Evolutionary conservation across 2,797 vertebrate genomes (phyloP).

Genomic region (Alosa sapidissima): DNA sequence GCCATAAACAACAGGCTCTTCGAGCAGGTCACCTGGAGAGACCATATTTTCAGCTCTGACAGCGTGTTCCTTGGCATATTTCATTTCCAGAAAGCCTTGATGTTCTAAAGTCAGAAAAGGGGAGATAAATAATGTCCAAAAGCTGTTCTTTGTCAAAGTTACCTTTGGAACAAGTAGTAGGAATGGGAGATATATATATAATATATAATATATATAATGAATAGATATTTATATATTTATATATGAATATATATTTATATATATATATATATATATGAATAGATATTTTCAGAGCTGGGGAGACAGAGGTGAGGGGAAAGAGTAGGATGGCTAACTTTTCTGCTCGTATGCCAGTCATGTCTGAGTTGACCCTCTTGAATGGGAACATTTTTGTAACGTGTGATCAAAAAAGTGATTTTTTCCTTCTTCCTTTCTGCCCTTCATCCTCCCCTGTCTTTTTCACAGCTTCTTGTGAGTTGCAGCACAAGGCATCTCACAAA

Average conservation of each 20-base stretch:
- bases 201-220: too few species aligned
- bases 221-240: too few species aligned
- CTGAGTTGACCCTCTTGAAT: background rate
- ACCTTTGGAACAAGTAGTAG: background rate
- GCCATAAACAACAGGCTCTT: background rate
- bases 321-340: background rate
- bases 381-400: background rate
- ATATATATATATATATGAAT: background rate
- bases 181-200: too few species aligned
- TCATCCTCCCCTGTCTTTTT: constrained; percentile 26
- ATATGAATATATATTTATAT: too few species aligned
- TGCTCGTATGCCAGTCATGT: background rate
- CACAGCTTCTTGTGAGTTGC: background rate
- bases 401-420: background rate
- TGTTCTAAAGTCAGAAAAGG: background rate
- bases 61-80: background rate
- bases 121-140: background rate
- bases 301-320: background rate
- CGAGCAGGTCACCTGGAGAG: background rate
- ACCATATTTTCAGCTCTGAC: background rate
- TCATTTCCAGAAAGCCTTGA: constrained; percentile 14
- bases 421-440: constrained; percentile 2
- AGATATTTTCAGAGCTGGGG: background rate
- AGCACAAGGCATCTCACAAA: constrained; percentile 41
- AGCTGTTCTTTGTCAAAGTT: constrained; percentile 13